Evolutionary conservation across 37 sponge, comb jelly and placozoan species (phyloP).

Genomic region (Mnemiopsis leidyi): DNA sequence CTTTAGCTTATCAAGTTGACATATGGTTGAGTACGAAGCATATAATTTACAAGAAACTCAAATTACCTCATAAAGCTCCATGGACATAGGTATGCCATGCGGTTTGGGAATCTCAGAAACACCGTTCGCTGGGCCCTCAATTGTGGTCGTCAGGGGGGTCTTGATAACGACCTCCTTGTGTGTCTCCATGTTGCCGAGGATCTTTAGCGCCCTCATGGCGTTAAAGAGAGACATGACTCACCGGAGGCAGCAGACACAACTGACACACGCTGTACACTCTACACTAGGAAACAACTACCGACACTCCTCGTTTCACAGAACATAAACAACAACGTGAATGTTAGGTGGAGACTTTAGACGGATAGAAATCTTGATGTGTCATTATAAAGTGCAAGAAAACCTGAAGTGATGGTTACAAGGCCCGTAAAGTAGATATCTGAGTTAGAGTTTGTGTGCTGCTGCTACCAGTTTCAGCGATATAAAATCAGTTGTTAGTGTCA

Average conservation of each 20-base stretch:
- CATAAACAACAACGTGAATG: too few species aligned
- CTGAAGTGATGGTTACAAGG: too few species aligned
- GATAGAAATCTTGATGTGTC: too few species aligned
- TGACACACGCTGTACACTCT: not conserved
- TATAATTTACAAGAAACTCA: not conserved
- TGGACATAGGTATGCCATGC: conserved; percentile 22
- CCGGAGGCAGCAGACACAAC: not conserved
- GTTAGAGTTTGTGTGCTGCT: too few species aligned
- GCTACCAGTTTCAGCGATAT: too few species aligned
- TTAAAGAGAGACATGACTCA: conserved; percentile 2
- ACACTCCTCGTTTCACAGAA: too few species aligned
- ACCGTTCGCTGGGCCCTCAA: conserved; percentile 13
- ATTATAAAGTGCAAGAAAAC: too few species aligned
- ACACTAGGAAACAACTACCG: not conserved
- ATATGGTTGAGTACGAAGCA: too few species aligned
- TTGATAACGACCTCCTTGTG: not conserved
- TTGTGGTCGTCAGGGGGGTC: not conserved
- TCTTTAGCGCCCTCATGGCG: conserved; percentile 22
- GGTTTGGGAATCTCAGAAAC: conserved; percentile 9
- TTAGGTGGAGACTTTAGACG: too few species aligned
- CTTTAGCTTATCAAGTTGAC: too few species aligned
- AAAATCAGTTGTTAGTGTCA: too few species aligned
- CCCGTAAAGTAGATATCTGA: too few species aligned
- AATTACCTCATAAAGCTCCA: not conserved
- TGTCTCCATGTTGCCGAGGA: not conserved